A percentile compares a stretch with the other conserved stretches of the same genome.
Evolutionary conservation across 2,113 vertebrate species (phyloP).

Genomic region (Ceyx melanurus): DNA sequence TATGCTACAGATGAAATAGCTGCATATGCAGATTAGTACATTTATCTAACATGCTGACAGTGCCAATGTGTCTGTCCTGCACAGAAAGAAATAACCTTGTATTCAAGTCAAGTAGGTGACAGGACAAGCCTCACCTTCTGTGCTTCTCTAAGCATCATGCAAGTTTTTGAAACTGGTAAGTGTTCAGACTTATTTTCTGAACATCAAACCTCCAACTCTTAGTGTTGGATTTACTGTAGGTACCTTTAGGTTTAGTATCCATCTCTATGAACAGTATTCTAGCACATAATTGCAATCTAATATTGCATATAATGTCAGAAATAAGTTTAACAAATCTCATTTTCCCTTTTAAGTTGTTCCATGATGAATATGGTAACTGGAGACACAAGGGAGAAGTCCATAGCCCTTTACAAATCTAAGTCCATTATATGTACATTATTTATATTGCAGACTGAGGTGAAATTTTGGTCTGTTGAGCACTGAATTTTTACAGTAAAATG

Average conservation of each 20-base stretch:
- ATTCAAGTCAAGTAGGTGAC: not conserved
- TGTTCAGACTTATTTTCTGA: not conserved
- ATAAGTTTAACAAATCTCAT: not conserved
- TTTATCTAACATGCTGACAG: not conserved
- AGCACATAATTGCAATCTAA: too few species aligned
- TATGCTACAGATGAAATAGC: not conserved
- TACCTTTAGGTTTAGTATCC: not conserved
- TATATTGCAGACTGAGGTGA: not conserved
- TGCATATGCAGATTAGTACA: slow-evolving; percentile 10
- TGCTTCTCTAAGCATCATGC: not conserved
- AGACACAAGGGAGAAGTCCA: not conserved
- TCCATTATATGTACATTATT: not conserved
- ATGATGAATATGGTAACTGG: not conserved
- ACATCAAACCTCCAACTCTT: not conserved
- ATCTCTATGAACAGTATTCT: not conserved
- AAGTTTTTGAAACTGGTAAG: not conserved
- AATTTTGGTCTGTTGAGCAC: slow-evolving; percentile 9
- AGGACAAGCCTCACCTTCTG: not conserved
- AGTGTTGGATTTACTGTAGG: not conserved
- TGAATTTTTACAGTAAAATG: slow-evolving; percentile 4
- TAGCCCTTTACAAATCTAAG: not conserved
- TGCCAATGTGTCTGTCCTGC: not conserved
- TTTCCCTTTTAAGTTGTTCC: not conserved
- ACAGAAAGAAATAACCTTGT: not conserved
- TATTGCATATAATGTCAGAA: not conserved